Evolutionary conservation across 2,113 vertebrate species (phyloP), one percentile per base, ranked within the genome.

Genomic region (Gasterosteus aculeatus): DNA sequence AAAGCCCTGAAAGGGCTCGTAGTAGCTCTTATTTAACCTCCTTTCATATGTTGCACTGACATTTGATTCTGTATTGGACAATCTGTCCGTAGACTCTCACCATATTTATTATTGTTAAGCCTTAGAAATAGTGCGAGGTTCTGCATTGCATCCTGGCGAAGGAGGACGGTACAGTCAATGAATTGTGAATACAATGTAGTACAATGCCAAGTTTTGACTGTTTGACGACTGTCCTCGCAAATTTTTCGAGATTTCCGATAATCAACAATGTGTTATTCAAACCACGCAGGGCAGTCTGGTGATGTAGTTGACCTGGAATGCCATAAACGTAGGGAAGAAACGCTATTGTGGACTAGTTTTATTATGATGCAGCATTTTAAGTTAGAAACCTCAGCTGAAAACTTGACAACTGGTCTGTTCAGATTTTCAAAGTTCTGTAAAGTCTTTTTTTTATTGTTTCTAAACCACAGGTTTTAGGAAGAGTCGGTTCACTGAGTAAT

Each of bases 401-500:
- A 75, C 82, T 76, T 76, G 66, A 26, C 22, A 26, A 26, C 22
- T 80, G 67, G 63, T 78, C 63, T 82, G 80, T 83, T 89, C 84
- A 79, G 81, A 87, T 88, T 84, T 85, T 85, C 75, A 87, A 65
- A 56, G 35, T 38, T 38, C 35, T 38, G 5, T 33, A 33, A 38
- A 7, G 35, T 66, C 73, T 76, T 71, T 81, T 86, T 79, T 82
- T 9, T 22, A 2, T 83, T 78, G 81, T 86, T 90, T 85, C 86
- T 75, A 81, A 90, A 85, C 81, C 88, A 91, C 90, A 88, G 77
- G 87, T 93, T 78, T 91, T 91, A 86, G 80, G 75, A 72, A 78
- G 81, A 81, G 88, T 92, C 85, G 39, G 84, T 93, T 89, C 91
- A 92, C 91, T 91, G 91, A 91, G 88, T 90, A 85, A 85, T 87